Conservation (phyloP, 2,888 invertebrate genomes). For the Drosophila anomelani region DNA sequence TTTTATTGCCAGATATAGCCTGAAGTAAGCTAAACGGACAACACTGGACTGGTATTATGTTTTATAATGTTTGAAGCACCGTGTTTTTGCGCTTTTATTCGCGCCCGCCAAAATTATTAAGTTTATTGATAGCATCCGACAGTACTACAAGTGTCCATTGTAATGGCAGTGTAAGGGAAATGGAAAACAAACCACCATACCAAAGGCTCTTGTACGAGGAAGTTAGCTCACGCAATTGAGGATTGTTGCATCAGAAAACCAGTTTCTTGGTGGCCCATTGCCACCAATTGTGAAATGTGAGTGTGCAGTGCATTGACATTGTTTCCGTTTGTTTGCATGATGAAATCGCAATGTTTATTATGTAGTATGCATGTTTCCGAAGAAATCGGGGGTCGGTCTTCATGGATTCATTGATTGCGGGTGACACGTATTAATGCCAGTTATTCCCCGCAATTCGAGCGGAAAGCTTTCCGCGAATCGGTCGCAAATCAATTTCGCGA, state of each 20-base stretch:
- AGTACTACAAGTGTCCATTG: not conserved
- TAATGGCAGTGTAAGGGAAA: conserved; percentile 23
- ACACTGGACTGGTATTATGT: too few relatives aligned
- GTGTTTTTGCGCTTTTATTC: conserved; percentile 2
- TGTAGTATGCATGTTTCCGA: not conserved
- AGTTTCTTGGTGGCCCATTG: conserved; percentile 16
- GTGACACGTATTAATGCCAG: conserved; percentile 19
- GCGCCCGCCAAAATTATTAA: conserved; percentile 3
- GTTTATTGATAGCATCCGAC: not conserved
- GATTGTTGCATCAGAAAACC: conserved; percentile 34
- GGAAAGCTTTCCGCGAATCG: conserved; percentile 22
- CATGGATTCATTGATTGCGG: not conserved
- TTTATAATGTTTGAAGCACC: too few relatives aligned
- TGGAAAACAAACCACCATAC: not conserved
- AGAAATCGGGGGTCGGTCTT: conserved; percentile 1
- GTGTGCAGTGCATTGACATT: conserved; percentile 32
- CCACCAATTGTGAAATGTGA: conserved; percentile 42
- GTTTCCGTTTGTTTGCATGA: conserved; percentile 11
- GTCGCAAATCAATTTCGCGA: conserved; percentile 29
- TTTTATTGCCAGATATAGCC: too few relatives aligned
- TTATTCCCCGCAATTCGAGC: conserved; percentile 8
- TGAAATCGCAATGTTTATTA: conserved; percentile 15
- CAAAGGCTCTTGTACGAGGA: not conserved
- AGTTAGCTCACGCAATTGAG: conserved; percentile 2
- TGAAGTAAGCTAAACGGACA: too few relatives aligned